phyloP scores from a whole-genome alignment of 2,888 invertebrate genomes.

The Tenthredo scrophulariae region DNA sequence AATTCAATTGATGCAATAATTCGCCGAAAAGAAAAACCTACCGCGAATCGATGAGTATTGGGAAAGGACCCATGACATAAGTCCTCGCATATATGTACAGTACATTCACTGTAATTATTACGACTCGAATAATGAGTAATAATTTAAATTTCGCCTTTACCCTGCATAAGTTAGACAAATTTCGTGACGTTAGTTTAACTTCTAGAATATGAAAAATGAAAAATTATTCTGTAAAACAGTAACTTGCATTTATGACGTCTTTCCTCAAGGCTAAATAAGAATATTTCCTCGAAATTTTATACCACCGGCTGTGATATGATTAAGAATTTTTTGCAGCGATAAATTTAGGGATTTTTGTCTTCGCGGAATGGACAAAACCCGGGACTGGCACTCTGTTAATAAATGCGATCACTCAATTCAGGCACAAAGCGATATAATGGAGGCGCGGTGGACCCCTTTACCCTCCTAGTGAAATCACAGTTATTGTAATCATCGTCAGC shows the following conservation, averaged over 20 bases:
- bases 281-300: neutral
- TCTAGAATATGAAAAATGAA: neutral
- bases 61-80: slow-evolving; percentile 24
- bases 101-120: neutral
- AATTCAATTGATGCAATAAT: slow-evolving; percentile 6
- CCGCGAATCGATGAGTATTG: slow-evolving; percentile 40
- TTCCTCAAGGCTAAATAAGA: neutral
- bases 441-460: slow-evolving; percentile 40
- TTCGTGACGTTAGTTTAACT: neutral
- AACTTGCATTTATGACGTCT: neutral
- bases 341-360: neutral
- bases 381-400: slow-evolving; percentile 44
- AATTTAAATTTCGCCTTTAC: neutral
- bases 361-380: neutral
- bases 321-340: neutral
- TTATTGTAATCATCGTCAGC: slow-evolving; percentile 71
- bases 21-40: slow-evolving; percentile 3
- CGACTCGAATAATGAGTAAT: neutral
- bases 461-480: slow-evolving; percentile 67
- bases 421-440: slow-evolving; percentile 52
- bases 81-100: neutral
- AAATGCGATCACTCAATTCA: slow-evolving; percentile 53
- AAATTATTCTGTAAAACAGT: neutral
- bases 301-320: neutral
- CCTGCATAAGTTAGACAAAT: neutral